These are phyloP conservation scores for Arge pagana DNA, from an alignment of 2,888 invertebrate genomes.

Conservation along the genomic window DNA sequence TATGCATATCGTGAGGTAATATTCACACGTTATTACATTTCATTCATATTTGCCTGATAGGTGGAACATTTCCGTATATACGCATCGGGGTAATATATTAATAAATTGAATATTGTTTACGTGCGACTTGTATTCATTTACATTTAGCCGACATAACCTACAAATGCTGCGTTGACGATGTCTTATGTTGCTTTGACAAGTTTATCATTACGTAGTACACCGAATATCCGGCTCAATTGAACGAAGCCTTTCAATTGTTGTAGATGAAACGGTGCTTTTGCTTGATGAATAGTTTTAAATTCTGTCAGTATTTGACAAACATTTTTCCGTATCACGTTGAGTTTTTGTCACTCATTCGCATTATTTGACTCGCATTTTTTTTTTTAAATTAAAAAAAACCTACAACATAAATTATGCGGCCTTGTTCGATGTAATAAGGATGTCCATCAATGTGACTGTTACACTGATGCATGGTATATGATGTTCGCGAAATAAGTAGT, in stretches of 20 bases:
- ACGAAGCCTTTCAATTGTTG: background rate
- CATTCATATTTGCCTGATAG: background rate
- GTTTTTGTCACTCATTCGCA: too few species aligned
- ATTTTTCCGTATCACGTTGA: too few species aligned
- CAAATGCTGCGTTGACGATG: conserved; percentile 15
- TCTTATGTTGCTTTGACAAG: conserved; percentile 9
- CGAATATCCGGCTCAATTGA: background rate
- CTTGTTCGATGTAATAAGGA: too few species aligned
- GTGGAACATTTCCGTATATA: background rate
- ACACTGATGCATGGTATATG: too few species aligned
- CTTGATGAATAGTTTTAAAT: too few species aligned
- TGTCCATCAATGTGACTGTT: too few species aligned
- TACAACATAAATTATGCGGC: too few species aligned
- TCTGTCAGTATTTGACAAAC: too few species aligned
- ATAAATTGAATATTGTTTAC: conserved; percentile 29
- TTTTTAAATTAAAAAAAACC: too few species aligned
- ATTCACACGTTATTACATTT: conserved; percentile 15
- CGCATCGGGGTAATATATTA: conserved; percentile 1
- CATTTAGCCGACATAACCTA: conserved; percentile 30
- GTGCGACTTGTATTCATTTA: conserved; percentile 27
- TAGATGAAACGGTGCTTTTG: too few species aligned
- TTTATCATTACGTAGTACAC: conserved; percentile 3
- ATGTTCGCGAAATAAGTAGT: too few species aligned
- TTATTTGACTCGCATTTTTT: too few species aligned
- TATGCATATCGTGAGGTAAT: conserved; percentile 55